Base-by-base conservation (phyloP, 2,113 vertebrate genomes). In the Spea multiplicata region DNA sequence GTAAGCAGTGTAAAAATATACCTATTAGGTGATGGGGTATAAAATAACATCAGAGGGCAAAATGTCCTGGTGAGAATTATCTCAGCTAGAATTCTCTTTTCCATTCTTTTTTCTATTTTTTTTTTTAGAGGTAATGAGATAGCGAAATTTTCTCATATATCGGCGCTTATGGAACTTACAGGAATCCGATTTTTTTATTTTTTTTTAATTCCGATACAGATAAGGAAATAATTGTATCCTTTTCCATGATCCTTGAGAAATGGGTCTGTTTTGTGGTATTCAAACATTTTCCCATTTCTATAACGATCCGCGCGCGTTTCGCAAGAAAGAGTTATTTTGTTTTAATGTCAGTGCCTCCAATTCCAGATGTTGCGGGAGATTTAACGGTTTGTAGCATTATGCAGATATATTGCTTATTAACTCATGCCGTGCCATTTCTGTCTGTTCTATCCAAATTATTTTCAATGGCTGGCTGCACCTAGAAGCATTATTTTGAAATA, bases 11-110 rank as follows among this genome's bases (percentile, higher is more conserved):
- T 85, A 86, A 86, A 87, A 86, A 86, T 87, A 86, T 90, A 91
- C 91, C 89, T 90, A 84, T 90, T 83, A 89, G 88, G 89, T 84
- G 86, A 88, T 83, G 74, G 85, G 87, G 85, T 88, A 84, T 84
- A 89, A 89, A 88, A 88, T 84, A 87, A 89, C 85, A 81, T 83
- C 77, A 81, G 87, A 87, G 87, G 85, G 87, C 87, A 84, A 62
- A 83, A 87, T 84, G 83, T 88, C 89, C 88, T 75, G 50, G 84
- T 81, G 84, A 85, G 84, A 85, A 88, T 90, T 88, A 90, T 88
- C 88, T 87, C 82, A 81, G 87, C 86, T 87, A 89, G 88, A 91
- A 88, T 88, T 89, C n/a, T 45, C 9, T 46, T 8, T 45, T 66
- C 48, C 50, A 65, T 66, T 53, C 8, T 68, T 68, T 68, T 46